phyloP scores from a whole-genome alignment of 2,797 vertebrate genomes.

The Thunnus albacares region DNA sequence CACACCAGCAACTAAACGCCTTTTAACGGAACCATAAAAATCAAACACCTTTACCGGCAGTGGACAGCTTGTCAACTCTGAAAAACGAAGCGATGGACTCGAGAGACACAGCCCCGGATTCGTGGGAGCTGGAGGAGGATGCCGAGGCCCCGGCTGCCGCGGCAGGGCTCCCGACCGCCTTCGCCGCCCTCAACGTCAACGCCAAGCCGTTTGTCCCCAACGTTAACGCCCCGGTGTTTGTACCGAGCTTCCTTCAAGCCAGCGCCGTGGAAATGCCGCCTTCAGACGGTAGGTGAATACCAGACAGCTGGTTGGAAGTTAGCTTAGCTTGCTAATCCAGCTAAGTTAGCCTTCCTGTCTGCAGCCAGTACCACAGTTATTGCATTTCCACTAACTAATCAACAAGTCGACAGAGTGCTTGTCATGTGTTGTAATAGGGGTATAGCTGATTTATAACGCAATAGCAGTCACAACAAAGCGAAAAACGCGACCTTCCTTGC shows the following conservation, averaged over 20 bases:
- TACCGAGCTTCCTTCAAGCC: slow-evolving; percentile 91
- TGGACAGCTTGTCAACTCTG: slow-evolving; percentile 63
- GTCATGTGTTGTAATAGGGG: not conserved
- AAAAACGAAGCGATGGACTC: slow-evolving; percentile 86
- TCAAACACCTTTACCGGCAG: not conserved
- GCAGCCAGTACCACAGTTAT: slow-evolving; percentile 16
- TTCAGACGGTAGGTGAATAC: slow-evolving; percentile 76
- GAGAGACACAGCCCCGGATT: slow-evolving; percentile 97
- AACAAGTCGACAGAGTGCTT: slow-evolving; percentile 63
- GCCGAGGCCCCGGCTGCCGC: slow-evolving; percentile 89
- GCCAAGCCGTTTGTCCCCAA: slow-evolving; percentile 97
- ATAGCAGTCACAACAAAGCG: not conserved
- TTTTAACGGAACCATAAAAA: slow-evolving; percentile 19
- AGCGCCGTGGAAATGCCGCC: slow-evolving; percentile 78
- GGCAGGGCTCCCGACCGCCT: slow-evolving; percentile 89
- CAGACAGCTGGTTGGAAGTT: slow-evolving; percentile 70
- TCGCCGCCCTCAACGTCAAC: slow-evolving; percentile 95
- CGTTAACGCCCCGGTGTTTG: slow-evolving; percentile 94
- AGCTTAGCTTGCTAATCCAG: slow-evolving; percentile 74
- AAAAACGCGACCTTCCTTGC: not conserved
- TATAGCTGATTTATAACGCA: not conserved
- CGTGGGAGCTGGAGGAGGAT: slow-evolving; percentile 97
- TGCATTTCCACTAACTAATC: slow-evolving; percentile 44
- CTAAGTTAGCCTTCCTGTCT: slow-evolving; percentile 74
- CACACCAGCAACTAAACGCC: slow-evolving; percentile 48